Evolutionary conservation across 2,888 invertebrate species (phyloP).

Genomic region (Trichogramma evanescens): DNA sequence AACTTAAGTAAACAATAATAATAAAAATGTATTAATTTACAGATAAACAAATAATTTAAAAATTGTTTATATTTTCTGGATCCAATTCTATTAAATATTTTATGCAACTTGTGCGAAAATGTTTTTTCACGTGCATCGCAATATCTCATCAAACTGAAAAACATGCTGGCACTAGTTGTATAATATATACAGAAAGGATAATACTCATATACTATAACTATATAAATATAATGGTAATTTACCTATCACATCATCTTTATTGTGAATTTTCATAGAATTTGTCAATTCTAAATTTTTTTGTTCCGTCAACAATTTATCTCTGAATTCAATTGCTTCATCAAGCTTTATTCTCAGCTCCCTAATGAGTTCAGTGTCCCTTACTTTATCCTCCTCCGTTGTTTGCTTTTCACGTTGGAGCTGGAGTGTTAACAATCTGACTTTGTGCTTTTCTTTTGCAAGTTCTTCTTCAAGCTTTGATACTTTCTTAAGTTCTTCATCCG

Average conservation of each 20-base stretch:
- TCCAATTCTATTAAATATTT: too few relatives aligned
- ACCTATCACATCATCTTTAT: slow-evolving; percentile 21
- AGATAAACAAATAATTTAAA: too few relatives aligned
- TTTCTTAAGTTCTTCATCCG: slow-evolving; percentile 37
- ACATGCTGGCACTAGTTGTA: too few relatives aligned
- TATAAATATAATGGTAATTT: slow-evolving; percentile 1
- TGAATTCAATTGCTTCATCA: slow-evolving; percentile 59
- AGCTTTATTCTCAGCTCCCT: slow-evolving; percentile 43
- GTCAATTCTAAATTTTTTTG: slow-evolving; percentile 48
- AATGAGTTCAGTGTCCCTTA: slow-evolving; percentile 34
- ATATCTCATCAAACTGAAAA: too few relatives aligned
- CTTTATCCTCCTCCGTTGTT: slow-evolving; percentile 26
- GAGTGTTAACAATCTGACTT: slow-evolving; percentile 33
- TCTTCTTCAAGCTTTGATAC: slow-evolving; percentile 34
- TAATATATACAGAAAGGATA: background rate
- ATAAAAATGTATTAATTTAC: background rate
- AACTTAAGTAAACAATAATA: background rate
- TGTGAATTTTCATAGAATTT: slow-evolving; percentile 29
- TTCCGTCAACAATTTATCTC: slow-evolving; percentile 48
- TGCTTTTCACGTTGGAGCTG: slow-evolving; percentile 33
- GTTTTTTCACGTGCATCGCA: too few relatives aligned
- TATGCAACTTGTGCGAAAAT: too few relatives aligned
- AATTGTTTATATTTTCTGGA: too few relatives aligned
- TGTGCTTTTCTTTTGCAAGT: slow-evolving; percentile 33
- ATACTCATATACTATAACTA: background rate